Conservation (phyloP, 2,113 vertebrate species). For the Amblyornis subalaris region DNA sequence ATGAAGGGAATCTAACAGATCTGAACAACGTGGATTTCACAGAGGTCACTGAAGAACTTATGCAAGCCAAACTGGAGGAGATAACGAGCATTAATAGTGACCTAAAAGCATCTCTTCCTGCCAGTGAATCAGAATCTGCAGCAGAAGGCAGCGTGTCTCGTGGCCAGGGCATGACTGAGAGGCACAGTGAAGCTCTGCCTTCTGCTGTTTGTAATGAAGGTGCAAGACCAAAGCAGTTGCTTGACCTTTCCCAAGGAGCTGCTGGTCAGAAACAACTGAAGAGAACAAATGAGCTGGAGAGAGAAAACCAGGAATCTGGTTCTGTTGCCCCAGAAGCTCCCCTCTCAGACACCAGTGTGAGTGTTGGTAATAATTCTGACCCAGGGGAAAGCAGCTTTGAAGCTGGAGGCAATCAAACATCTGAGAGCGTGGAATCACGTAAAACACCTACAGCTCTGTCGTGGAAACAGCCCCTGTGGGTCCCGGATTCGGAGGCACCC, state of each 20-base stretch:
- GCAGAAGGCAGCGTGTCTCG: background rate
- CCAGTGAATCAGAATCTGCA: background rate
- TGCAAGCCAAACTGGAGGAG: conserved; percentile 13
- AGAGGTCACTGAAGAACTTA: background rate
- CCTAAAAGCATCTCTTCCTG: background rate
- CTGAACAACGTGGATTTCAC: background rate
- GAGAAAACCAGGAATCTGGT: conserved; percentile 25
- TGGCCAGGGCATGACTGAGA: background rate
- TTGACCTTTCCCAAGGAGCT: conserved; percentile 63
- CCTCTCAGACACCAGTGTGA: background rate
- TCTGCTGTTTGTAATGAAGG: conserved; percentile 71
- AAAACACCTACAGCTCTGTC: conserved; percentile 63
- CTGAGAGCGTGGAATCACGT: background rate
- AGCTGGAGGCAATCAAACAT: conserved; percentile 62
- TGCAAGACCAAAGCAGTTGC: conserved; percentile 84
- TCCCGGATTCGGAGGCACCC: conserved; percentile 92
- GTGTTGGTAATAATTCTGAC: background rate
- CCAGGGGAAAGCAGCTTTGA: conserved; percentile 65
- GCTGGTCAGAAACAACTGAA: conserved; percentile 46
- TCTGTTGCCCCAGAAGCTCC: background rate
- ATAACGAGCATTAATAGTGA: background rate
- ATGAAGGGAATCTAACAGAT: background rate
- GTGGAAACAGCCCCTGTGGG: conserved; percentile 85
- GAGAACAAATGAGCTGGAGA: background rate
- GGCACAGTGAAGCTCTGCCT: background rate